Evolutionary conservation across 2,888 invertebrate species (phyloP), one percentile per base, ranked within the genome.

Genomic region (Sarcophaga carnaria): DNA sequence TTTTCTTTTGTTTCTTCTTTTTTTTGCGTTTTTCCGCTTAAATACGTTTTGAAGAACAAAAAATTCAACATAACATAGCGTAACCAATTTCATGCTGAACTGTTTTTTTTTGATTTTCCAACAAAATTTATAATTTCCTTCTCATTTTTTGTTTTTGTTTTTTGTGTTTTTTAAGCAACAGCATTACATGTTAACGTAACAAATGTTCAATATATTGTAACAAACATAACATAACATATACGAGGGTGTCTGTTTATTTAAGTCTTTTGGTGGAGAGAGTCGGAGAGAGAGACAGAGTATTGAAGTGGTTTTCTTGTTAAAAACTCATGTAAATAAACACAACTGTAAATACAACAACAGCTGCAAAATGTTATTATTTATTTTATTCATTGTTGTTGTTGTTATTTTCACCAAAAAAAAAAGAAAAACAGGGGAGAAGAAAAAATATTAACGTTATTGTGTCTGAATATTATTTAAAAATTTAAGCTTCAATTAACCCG

Each of bases 401-500:
- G 14, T 81, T 76, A 76, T 78, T 37, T n/a, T 72, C 66, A 74
- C 66, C 27, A 79, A 83, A 14, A 14, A 14, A 54, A 14, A 12
- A 49, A 14, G 0, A 37, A 8, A 37, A 37, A 2, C 22, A 22
- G 22, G 22, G 22, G 22, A 22, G 1, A 22, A 22, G 22, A 1
- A 22, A 22, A 22, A 22, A 22, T 22, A 22, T 22, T 22, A 22
- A 22, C 37, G 37, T 79, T 67, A 77, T 81, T 74, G 59, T 75
- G 71, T 11, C 60, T 62, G 62, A 82, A 82, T 63, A 76, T 67
- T 82, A 77, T 79, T 83, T 80, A 83, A 80, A 76, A 83, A 77
- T 83, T 80, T 76, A 83, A 86, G 86, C 86, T 83, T 77, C 83
- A 86, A 86, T 86, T 86, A 86, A 86, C 77, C 83, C 83, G 77